Evolutionary conservation across 1,140 invertebrate species (phyloP).

Genomic region (Leptinotarsa texana): DNA sequence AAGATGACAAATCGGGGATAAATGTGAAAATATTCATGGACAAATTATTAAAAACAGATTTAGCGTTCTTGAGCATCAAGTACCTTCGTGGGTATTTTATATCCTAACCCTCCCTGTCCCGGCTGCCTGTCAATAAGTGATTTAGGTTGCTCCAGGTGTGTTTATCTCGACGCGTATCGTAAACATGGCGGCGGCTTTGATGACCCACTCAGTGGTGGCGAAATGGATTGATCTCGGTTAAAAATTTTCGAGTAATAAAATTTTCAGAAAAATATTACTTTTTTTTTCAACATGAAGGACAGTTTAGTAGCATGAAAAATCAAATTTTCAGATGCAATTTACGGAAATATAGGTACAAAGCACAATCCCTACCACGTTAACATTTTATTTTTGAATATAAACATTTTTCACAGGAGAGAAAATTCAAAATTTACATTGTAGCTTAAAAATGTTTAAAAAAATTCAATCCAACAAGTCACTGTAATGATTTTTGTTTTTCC

Average conservation of each 20-base stretch:
- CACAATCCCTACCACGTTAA: background rate
- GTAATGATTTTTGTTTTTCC: too few relatives aligned
- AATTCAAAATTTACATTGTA: too few relatives aligned
- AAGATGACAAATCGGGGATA: conserved; percentile 7
- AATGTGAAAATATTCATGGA: conserved; percentile 6
- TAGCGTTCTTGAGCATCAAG: conserved; percentile 16
- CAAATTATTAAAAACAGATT: conserved; percentile 21
- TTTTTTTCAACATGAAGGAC: background rate
- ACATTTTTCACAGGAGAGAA: background rate
- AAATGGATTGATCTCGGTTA: background rate
- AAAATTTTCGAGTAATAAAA: background rate
- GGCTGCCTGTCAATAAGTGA: conserved; percentile 49
- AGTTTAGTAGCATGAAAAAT: background rate
- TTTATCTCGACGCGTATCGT: conserved; percentile 48
- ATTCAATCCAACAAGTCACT: too few relatives aligned
- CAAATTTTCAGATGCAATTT: background rate
- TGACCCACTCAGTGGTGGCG: conserved; percentile 22
- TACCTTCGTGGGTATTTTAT: conserved; percentile 18
- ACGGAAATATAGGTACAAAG: background rate
- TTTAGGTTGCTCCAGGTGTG: conserved; percentile 52
- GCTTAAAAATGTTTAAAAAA: too few relatives aligned
- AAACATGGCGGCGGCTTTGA: conserved; percentile 50
- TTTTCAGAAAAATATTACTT: background rate
- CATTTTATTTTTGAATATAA: background rate
- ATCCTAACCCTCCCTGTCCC: conserved; percentile 21